A percentile compares a stretch with the other conserved stretches of the same genome.
phyloP scores from a whole-genome alignment of 2,888 invertebrate genomes.

The Nesidiocoris tenuis region DNA sequence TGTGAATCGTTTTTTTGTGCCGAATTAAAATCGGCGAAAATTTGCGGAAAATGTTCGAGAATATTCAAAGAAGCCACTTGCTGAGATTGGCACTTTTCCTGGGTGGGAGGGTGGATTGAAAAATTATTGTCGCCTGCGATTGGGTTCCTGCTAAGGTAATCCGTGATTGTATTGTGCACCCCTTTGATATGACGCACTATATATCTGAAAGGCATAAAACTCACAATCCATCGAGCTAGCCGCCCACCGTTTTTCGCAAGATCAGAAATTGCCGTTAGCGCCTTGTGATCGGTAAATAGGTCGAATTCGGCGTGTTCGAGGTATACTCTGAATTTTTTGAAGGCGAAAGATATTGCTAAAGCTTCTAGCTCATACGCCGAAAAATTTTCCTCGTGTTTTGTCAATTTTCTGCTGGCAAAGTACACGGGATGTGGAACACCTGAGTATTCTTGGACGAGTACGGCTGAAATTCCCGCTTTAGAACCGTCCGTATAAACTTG shows the following conservation, averaged over 20 bases:
- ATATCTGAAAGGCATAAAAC: conserved; percentile 18
- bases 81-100: neutral
- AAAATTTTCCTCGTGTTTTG: too few species aligned
- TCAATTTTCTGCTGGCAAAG: too few species aligned
- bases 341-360: too few species aligned
- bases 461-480: conserved; percentile 11
- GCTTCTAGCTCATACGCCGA: neutral
- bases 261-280: too few species aligned
- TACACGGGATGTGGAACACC: conserved; percentile 11
- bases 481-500: conserved; percentile 16
- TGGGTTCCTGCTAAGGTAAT: conserved; percentile 10
- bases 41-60: conserved; percentile 14
- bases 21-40: conserved; percentile 28
- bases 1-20: conserved; percentile 8
- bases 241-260: too few species aligned
- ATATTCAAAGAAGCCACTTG: conserved; percentile 3
- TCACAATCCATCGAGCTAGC: neutral
- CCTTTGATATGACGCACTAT: conserved; percentile 14
- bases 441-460: conserved; percentile 17
- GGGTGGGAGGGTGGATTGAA: neutral
- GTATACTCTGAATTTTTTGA: conserved; percentile 21
- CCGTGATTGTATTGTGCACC: conserved; percentile 1
- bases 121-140: neutral
- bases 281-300: too few species aligned
- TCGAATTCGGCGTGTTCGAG: too few species aligned